These are phyloP conservation scores for Brachypodius melanocephalos DNA, from an alignment of 2,113 vertebrate species.

Conservation along the genomic window DNA sequence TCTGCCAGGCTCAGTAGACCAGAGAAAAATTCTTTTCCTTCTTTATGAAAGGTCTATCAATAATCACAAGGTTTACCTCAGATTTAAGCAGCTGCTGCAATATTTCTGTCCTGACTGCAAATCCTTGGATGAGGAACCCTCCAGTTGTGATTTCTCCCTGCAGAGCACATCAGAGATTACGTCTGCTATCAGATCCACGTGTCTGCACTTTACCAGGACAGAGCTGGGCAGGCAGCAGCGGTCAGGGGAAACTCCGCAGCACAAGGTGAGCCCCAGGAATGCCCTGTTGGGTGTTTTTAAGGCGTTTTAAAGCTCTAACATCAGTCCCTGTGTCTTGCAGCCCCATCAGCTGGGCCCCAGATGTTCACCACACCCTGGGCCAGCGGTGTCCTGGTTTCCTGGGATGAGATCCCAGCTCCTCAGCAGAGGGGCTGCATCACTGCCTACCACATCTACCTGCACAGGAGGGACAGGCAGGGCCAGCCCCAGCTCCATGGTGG, in stretches of 20 bases:
- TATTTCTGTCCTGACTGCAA: background rate
- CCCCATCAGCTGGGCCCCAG: constrained; percentile 60
- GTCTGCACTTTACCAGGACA: constrained; percentile 13
- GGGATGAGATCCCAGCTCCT: constrained; percentile 52
- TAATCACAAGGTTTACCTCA: background rate
- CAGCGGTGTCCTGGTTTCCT: constrained; percentile 18
- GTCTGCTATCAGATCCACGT: constrained; percentile 66
- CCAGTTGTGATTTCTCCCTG: background rate
- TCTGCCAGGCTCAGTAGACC: fast-evolving
- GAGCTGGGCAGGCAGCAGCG: constrained; percentile 21
- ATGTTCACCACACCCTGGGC: background rate
- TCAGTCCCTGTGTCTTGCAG: background rate
- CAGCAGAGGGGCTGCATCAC: constrained; percentile 71
- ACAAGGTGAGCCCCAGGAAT: constrained; percentile 16
- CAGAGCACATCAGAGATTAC: constrained; percentile 63
- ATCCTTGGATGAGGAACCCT: fast-evolving
- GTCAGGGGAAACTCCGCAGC: background rate
- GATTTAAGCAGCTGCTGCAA: background rate
- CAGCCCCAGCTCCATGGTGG: background rate
- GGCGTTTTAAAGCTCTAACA: background rate
- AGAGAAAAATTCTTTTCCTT: background rate
- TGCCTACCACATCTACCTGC: constrained; percentile 62
- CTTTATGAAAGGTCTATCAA: background rate
- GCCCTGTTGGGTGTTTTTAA: fast-evolving
- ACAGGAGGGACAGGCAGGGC: background rate